Conservation (phyloP, 2,113 vertebrate genomes). For the Psittacula cyanocephala region DNA sequence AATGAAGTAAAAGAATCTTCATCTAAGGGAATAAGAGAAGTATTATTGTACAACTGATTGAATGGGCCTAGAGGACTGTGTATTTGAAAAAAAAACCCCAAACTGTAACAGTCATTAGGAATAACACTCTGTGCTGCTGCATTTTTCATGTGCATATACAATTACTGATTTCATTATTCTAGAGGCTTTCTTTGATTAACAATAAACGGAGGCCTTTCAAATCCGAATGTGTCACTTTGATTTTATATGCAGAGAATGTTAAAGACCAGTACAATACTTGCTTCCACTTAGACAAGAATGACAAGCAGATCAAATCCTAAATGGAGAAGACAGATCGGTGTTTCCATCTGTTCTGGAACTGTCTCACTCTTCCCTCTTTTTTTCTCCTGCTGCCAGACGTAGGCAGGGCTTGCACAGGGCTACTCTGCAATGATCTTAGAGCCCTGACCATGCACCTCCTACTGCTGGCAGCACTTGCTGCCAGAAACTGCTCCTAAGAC, state of each 20-base stretch:
- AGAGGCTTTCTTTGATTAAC: conserved; percentile 75
- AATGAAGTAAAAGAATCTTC: conserved; percentile 80
- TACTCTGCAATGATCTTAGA: background rate
- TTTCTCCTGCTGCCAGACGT: background rate
- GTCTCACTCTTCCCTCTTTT: background rate
- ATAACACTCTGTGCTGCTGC: conserved; percentile 46
- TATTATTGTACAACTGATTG: conserved; percentile 79
- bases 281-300: conserved; percentile 59
- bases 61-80: conserved; percentile 66
- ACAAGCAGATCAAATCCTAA: conserved; percentile 62
- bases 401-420: background rate
- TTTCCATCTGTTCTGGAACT: conserved; percentile 10
- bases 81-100: conserved; percentile 41
- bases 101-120: conserved; percentile 68
- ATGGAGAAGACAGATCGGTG: conserved; percentile 21
- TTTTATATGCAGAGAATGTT: conserved; percentile 56
- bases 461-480: background rate
- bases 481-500: background rate
- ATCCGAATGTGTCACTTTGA: conserved; percentile 65
- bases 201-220: conserved; percentile 68
- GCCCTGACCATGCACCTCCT: background rate
- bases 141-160: conserved; percentile 71
- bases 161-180: conserved; percentile 71
- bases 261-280: conserved; percentile 51
- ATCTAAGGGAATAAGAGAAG: conserved; percentile 70